Percentiles rank a stretch among this genome's conserved stretches.
These are phyloP conservation scores for Callyntrura guangdongensis DNA, from an alignment of 2,888 invertebrate genomes.

Conservation along the genomic window DNA sequence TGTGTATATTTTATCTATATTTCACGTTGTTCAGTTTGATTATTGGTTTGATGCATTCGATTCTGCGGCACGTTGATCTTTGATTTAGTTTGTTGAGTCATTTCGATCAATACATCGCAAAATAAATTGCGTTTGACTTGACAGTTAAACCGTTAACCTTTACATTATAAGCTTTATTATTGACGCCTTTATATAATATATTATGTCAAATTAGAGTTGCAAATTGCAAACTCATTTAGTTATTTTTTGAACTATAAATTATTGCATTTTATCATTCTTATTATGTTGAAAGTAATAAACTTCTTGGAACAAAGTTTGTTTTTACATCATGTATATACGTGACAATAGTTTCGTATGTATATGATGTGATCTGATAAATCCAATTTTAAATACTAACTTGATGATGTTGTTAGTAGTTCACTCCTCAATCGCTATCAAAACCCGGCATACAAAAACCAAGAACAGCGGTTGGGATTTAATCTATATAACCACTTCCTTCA, in stretches of 20 bases:
- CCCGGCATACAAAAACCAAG: not conserved
- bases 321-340: not conserved
- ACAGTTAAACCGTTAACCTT: conserved; percentile 31
- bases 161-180: conserved; percentile 24
- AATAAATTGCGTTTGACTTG: conserved; percentile 17
- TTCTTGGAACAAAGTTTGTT: conserved; percentile 16
- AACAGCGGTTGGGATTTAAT: no score
- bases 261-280: not conserved
- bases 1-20: not conserved
- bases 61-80: not conserved
- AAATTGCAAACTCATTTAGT: not conserved
- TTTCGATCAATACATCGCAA: conserved; percentile 15
- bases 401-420: no score
- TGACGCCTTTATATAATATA: conserved; percentile 21
- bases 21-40: conserved; percentile 7
- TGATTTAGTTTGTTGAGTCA: conserved; percentile 1
- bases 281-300: conserved; percentile 25
- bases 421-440: not conserved
- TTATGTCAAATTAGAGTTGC: not conserved
- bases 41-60: conserved; percentile 19
- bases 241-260: not conserved
- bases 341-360: not conserved
- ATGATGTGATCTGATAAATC: conserved; percentile 20
- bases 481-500: not conserved
- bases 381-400: no score